A percentile compares a stretch with the other conserved stretches of the same genome.
phyloP scores from a whole-genome alignment of 2,113 vertebrate species.

The Aphelocoma coerulescens region DNA sequence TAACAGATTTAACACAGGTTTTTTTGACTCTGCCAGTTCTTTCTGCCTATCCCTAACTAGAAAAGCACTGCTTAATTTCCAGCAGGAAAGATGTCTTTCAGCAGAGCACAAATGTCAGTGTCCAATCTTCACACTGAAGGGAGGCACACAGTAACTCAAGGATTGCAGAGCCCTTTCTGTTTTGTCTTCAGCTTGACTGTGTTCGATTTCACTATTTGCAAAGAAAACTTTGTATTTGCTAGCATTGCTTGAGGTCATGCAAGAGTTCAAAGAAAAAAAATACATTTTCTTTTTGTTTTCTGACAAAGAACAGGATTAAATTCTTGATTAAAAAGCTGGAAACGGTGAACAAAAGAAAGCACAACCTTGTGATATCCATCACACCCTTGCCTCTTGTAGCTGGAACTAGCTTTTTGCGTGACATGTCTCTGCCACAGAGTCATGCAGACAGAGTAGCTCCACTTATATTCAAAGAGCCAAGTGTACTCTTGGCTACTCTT shows the following conservation, averaged over 20 bases:
- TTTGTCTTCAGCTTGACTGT: not conserved
- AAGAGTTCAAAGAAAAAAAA: not conserved
- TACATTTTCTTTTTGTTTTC: not conserved
- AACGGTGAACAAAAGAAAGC: not conserved
- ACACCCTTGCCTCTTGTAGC: not conserved
- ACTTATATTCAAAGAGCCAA: not conserved
- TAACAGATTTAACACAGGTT: accelerated
- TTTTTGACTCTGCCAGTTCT: not conserved
- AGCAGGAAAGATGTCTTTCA: not conserved
- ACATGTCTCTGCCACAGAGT: not conserved
- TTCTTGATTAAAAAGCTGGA: not conserved
- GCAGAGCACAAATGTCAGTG: not conserved
- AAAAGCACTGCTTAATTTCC: not conserved
- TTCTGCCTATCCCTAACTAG: not conserved
- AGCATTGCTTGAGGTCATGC: not conserved
- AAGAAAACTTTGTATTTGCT: not conserved
- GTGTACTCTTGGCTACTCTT: not conserved
- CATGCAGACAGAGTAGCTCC: not conserved
- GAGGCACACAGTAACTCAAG: not conserved
- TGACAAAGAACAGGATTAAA: not conserved
- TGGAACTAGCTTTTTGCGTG: not conserved
- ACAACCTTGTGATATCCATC: not conserved
- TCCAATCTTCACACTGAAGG: not conserved
- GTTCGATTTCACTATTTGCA: not conserved
- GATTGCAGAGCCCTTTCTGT: not conserved